phyloP scores from a whole-genome alignment of 2,888 invertebrate genomes.

The Rhamnusium bicolor region DNA sequence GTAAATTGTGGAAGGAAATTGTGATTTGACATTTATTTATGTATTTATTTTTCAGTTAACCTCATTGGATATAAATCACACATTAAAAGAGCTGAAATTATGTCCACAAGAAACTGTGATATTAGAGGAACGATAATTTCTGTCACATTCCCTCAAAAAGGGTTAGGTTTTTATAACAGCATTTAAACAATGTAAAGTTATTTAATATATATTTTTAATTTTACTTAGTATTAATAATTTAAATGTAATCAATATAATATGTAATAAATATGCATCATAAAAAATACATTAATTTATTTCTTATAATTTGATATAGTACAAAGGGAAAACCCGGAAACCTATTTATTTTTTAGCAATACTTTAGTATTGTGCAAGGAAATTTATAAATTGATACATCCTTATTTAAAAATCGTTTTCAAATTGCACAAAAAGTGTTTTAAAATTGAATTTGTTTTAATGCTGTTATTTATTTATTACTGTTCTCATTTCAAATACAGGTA shows the following conservation, averaged over 20 bases:
- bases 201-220: slow-evolving; percentile 54
- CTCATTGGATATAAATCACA: slow-evolving; percentile 81
- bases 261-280: slow-evolving; percentile 42
- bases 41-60: slow-evolving; percentile 79
- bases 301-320: neutral
- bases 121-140: slow-evolving; percentile 90
- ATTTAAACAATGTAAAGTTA: slow-evolving; percentile 58
- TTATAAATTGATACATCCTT: neutral
- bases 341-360: neutral
- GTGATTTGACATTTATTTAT: too few species aligned
- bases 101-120: slow-evolving; percentile 96
- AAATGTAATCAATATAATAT: slow-evolving; percentile 48
- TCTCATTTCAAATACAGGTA: neutral
- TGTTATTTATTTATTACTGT: neutral
- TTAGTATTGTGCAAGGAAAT: neutral
- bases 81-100: slow-evolving; percentile 87
- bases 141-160: slow-evolving; percentile 52
- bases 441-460: neutral
- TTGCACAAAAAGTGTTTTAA: neutral
- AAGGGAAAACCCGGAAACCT: neutral
- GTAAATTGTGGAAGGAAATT: too few species aligned
- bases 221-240: slow-evolving; percentile 51
- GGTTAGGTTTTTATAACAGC: slow-evolving; percentile 58
- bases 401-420: neutral
- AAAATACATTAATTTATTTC: slow-evolving; percentile 7